These are phyloP conservation scores for Marasmarcha lunaedactyla DNA, from an alignment of 2,888 invertebrate genomes.

Conservation along the genomic window DNA sequence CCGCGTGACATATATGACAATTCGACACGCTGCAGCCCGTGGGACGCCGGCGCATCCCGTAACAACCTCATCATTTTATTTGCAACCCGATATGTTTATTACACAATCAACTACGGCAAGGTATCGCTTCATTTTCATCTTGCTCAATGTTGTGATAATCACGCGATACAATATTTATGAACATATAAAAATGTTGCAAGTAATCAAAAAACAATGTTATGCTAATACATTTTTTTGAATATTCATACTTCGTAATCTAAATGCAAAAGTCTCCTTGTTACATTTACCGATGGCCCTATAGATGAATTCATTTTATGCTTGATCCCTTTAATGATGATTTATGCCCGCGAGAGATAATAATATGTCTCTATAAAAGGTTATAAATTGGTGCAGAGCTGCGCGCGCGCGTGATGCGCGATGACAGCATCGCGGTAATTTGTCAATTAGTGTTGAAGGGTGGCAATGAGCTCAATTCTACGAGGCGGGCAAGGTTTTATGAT, in stretches of 20 bases:
- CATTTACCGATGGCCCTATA: neutral
- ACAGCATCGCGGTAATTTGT: slow-evolving; percentile 20
- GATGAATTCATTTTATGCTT: slow-evolving; percentile 7
- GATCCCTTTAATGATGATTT: slow-evolving; percentile 23
- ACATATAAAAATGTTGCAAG: too few relatives aligned
- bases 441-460: slow-evolving; percentile 12
- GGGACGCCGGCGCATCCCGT: neutral
- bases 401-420: slow-evolving; percentile 13
- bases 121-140: neutral
- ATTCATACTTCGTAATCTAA: slow-evolving; percentile 2
- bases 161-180: too few relatives aligned
- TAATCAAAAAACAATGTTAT: too few relatives aligned
- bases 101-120: neutral
- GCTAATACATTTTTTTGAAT: neutral
- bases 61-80: neutral
- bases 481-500: too few relatives aligned
- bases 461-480: neutral
- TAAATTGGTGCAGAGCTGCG: slow-evolving; percentile 23
- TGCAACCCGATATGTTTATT: neutral
- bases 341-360: slow-evolving; percentile 19
- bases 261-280: slow-evolving; percentile 5
- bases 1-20: slow-evolving; percentile 39
- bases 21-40: slow-evolving; percentile 19
- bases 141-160: too few relatives aligned
- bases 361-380: slow-evolving; percentile 21